These are phyloP conservation scores for Heliconius himera DNA, from an alignment of 1,140 invertebrate species.

Conservation along the genomic window DNA sequence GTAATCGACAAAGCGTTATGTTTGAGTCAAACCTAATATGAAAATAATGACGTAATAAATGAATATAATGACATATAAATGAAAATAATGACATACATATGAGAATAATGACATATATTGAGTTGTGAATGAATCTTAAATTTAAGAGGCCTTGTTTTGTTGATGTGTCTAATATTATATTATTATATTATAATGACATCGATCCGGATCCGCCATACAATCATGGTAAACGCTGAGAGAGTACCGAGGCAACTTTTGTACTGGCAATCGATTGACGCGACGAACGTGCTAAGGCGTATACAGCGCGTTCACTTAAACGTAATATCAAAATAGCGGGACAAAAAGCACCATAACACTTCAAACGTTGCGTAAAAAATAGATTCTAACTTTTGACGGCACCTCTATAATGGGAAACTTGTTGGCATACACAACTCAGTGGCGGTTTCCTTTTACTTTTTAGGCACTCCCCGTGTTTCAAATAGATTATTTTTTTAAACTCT, in stretches of 20 bases:
- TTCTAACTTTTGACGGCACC: slow-evolving; percentile 39
- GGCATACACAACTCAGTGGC: background rate
- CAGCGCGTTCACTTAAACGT: slow-evolving; percentile 18
- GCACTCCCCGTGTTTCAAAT: background rate
- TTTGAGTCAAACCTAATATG: background rate
- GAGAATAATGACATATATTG: background rate
- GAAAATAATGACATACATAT: background rate
- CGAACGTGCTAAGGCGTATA: slow-evolving; percentile 30
- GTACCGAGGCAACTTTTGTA: slow-evolving; percentile 58
- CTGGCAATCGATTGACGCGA: slow-evolving; percentile 54
- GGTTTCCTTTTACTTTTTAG: background rate
- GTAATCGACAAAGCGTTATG: background rate
- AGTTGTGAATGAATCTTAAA: slow-evolving; percentile 5
- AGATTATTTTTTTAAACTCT: background rate
- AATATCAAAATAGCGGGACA: slow-evolving; percentile 57
- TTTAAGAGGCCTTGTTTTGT: background rate
- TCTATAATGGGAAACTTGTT: slow-evolving; percentile 22
- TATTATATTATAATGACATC: background rate
- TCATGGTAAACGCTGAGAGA: slow-evolving; percentile 20
- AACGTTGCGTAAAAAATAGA: slow-evolving; percentile 54
- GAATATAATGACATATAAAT: background rate
- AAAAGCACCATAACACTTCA: slow-evolving; percentile 68
- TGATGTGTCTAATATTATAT: background rate
- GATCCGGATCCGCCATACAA: slow-evolving; percentile 4
- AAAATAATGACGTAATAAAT: background rate